Percentiles rank a stretch among this genome's conserved stretches.
phyloP scores from a whole-genome alignment of 1,140 invertebrate species.

The Aplysia californica region DNA sequence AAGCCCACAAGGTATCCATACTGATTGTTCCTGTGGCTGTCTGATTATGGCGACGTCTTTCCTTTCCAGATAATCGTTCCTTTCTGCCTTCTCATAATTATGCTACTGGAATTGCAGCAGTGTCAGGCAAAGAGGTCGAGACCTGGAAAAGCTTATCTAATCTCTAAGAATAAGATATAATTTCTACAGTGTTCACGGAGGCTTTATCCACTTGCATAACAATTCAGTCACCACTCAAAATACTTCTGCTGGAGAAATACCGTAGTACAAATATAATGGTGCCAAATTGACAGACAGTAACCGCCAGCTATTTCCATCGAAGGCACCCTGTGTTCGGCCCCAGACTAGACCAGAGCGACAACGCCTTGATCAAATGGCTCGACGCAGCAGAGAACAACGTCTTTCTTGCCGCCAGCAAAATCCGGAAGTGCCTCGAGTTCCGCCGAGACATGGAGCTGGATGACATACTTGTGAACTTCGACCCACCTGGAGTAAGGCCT shows the following conservation, averaged over 20 bases:
- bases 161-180: background rate
- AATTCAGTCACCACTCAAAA: background rate
- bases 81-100: no score
- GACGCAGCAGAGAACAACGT: background rate
- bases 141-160: background rate
- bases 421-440: background rate
- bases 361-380: background rate
- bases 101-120: no score
- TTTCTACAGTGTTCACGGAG: background rate
- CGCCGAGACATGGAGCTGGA: background rate
- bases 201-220: background rate
- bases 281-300: background rate
- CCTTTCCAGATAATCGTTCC: no score
- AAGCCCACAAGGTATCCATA: no score
- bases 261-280: background rate
- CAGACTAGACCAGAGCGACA: background rate
- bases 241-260: background rate
- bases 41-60: no score
- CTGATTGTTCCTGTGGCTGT: no score
- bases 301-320: background rate
- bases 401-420: background rate
- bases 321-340: background rate
- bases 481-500: background rate
- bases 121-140: no score
- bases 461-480: background rate